Evolutionary conservation across 2,797 vertebrate genomes (phyloP), one percentile per base, ranked within the genome.

Genomic region (Arremon aurantiirostris): DNA sequence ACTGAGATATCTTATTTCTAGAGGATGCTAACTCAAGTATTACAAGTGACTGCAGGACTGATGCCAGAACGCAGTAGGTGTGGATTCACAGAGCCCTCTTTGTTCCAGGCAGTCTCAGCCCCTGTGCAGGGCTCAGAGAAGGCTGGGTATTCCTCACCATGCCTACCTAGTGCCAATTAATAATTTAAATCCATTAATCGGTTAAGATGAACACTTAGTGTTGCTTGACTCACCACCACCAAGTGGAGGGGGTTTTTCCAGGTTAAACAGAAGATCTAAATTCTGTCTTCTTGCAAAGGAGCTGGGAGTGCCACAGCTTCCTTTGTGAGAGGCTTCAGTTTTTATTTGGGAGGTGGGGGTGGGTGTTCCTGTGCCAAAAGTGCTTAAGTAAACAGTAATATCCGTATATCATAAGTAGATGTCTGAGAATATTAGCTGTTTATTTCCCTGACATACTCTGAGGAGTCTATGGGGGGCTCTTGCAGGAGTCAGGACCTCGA

Each of bases 401-500:
- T 75, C 64, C 3, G 12, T 78, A 80, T 83, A 30, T 84, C 70
- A 42, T 95, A 96, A 92, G 95, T 81, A 91, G 96, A 95, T 94
- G 88, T 96, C 97, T 94, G 41, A 59, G 83, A 93, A 95, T 93
- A 96, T 97, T 97, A 97, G 97, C 97, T 96, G 96, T 97, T 97
- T 97, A 93, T 97, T 98, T 97, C 84, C 50, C 96, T 97, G 97
- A 97, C 92, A 64, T 94, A 44, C 95, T 96, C 95, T 96, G 97
- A 97, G 97, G 95, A 94, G 97, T 96, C 97, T 97, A 46, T 56
- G 94, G 96, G 97, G 97, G 97, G 96, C 92, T 97, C 96, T 97
- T 97, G 94, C 95, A 95, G 84, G 96, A 97, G 95, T 97, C 97
- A 97, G 92, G 98, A 98, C 97, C 95, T 96, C 89, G 93, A 89